Conservation (phyloP, 2,797 vertebrate genomes). For the Myripristis jacobus region DNA sequence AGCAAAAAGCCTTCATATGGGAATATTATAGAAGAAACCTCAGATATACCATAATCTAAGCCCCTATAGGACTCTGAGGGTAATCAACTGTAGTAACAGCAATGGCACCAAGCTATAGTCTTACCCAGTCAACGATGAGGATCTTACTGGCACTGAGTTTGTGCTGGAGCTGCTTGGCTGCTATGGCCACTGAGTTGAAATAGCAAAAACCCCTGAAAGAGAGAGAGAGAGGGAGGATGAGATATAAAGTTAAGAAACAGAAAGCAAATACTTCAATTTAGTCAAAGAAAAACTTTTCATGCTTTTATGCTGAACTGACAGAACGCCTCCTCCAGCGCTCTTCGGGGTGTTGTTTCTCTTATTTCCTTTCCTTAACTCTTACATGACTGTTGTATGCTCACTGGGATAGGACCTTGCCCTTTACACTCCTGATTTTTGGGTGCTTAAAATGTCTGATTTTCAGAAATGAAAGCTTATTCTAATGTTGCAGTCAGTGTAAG, state of each 20-base stretch:
- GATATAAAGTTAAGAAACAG: neutral
- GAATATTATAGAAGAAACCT: neutral
- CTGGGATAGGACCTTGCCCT: no score
- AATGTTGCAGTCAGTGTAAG: neutral
- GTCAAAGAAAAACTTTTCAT: constrained; percentile 2
- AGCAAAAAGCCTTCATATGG: no score
- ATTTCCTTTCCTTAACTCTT: neutral
- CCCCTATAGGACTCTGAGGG: neutral
- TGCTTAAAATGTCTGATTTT: no score
- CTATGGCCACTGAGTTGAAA: constrained; percentile 96
- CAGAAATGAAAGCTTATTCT: no score
- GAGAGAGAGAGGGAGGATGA: constrained; percentile 32
- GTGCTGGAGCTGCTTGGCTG: constrained; percentile 93
- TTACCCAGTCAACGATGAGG: constrained; percentile 97
- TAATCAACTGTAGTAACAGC: neutral
- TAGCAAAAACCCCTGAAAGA: constrained; percentile 94
- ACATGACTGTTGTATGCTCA: neutral
- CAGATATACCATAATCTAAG: no score
- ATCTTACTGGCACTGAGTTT: constrained; percentile 92
- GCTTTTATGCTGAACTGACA: neutral
- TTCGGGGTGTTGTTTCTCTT: no score
- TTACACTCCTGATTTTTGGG: no score
- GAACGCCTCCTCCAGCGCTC: no score
- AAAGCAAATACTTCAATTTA: neutral
- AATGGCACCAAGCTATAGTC: constrained; percentile 28